Evolutionary conservation across 2,113 vertebrate species (phyloP).

Genomic region (Mustela nigripes): DNA sequence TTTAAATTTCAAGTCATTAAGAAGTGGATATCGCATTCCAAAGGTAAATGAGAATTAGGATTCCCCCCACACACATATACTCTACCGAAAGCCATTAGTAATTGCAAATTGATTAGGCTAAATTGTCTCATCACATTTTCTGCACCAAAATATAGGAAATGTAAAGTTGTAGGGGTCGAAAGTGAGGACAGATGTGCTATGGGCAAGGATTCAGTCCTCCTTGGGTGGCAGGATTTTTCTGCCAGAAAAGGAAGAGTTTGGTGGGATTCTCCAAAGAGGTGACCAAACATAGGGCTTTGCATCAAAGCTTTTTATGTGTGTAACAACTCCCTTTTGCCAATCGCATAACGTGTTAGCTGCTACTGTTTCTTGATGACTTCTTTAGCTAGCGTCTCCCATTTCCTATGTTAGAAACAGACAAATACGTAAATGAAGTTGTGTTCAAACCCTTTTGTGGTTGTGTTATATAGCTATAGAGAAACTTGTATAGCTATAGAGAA

Average conservation of each 20-base stretch:
- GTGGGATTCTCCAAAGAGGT: background rate
- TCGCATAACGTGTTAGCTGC: background rate
- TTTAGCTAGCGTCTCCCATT: background rate
- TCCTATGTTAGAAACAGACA: background rate
- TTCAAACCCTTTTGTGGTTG: background rate
- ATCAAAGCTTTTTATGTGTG: background rate
- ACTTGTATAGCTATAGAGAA: background rate
- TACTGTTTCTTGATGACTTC: background rate
- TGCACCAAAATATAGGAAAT: slow-evolving; percentile 31
- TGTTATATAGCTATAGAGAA: background rate
- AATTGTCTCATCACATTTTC: slow-evolving; percentile 56
- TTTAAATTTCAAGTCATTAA: slow-evolving; percentile 32
- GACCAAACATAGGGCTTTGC: background rate
- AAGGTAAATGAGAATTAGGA: slow-evolving; percentile 70
- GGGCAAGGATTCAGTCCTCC: background rate
- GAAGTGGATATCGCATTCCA: slow-evolving; percentile 53
- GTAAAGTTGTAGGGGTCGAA: background rate
- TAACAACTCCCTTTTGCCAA: background rate
- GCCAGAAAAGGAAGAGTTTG: background rate
- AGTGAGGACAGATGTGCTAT: background rate
- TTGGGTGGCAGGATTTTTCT: background rate
- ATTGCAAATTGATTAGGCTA: slow-evolving; percentile 58
- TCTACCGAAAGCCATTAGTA: slow-evolving; percentile 60
- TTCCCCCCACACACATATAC: background rate
- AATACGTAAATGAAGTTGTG: background rate